Percentiles rank a stretch among this genome's conserved stretches.
Conservation (phyloP, 2,113 vertebrate species). For the Engraulis encrasicolus region DNA sequence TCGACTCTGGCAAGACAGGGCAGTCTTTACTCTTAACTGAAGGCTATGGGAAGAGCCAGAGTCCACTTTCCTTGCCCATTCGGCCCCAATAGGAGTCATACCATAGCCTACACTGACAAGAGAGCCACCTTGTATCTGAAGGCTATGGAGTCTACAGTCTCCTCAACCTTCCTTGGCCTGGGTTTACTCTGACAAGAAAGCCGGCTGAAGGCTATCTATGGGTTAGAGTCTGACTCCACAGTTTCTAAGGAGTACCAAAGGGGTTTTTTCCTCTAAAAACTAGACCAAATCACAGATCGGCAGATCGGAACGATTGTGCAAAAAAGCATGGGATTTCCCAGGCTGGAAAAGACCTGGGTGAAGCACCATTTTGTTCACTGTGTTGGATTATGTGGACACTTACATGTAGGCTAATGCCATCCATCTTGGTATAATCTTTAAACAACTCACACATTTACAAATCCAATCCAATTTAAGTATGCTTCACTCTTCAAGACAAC, state of each 20-base stretch:
- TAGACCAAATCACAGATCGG: no score
- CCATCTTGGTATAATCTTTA: not conserved
- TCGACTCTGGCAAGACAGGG: not conserved
- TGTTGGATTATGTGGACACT: not conserved
- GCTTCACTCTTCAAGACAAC: not conserved
- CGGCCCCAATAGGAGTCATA: no score
- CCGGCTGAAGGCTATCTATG: no score
- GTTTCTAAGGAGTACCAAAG: not conserved
- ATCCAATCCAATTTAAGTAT: not conserved
- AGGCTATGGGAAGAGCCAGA: not conserved
- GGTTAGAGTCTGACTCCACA: not conserved
- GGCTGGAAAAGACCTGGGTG: not conserved
- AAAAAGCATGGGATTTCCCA: not conserved
- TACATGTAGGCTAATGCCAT: not conserved
- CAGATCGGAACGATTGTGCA: no score
- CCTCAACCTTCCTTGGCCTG: no score
- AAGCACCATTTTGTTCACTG: not conserved
- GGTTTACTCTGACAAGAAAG: no score
- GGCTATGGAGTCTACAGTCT: no score
- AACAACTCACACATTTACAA: not conserved
- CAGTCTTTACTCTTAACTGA: not conserved
- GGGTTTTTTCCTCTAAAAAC: not conserved
- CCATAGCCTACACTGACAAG: no score
- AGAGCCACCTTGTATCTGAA: no score
- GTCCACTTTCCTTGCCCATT: no score